Conservation (phyloP, 1,140 invertebrate genomes). For the Cyclargus thomasi region DNA sequence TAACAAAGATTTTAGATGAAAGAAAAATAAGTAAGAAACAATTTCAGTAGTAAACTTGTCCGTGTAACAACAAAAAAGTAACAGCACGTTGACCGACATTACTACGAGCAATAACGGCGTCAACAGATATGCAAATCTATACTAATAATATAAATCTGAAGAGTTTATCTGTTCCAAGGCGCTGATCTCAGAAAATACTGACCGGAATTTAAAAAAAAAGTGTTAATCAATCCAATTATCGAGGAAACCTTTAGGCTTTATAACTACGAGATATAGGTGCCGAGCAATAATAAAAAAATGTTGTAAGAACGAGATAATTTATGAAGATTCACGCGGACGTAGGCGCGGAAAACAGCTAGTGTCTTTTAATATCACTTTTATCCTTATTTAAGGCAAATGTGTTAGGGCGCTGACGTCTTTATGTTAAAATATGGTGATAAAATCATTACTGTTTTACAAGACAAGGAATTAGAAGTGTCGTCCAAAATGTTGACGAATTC, state of each 20-base stretch:
- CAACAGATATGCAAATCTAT: conserved; percentile 68
- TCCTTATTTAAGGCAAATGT: conserved; percentile 47
- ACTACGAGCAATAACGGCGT: conserved; percentile 49
- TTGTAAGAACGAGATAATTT: too few species aligned
- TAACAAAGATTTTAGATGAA: too few species aligned
- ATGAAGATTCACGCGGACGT: too few species aligned
- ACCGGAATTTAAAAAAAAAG: too few species aligned
- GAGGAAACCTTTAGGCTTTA: too few species aligned
- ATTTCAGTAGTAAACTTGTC: conserved; percentile 38
- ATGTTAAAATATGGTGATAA: conserved; percentile 72
- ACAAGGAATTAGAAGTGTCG: conserved; percentile 36
- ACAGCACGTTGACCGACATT: conserved; percentile 48
- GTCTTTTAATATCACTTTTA: conserved; percentile 54
- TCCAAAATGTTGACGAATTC: conserved; percentile 15
- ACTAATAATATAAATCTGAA: too few species aligned
- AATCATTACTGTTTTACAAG: conserved; percentile 47
- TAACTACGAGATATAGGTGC: too few species aligned
- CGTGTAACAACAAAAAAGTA: conserved; percentile 37
- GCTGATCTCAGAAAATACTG: too few species aligned
- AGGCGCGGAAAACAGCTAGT: too few species aligned
- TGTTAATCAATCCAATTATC: too few species aligned
- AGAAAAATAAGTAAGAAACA: not conserved
- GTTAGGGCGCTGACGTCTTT: conserved; percentile 61
- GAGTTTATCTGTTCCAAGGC: too few species aligned
- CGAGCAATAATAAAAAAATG: too few species aligned